Base-by-base conservation (phyloP, 2,113 vertebrate species). In the Ovibos moschatus region DNA sequence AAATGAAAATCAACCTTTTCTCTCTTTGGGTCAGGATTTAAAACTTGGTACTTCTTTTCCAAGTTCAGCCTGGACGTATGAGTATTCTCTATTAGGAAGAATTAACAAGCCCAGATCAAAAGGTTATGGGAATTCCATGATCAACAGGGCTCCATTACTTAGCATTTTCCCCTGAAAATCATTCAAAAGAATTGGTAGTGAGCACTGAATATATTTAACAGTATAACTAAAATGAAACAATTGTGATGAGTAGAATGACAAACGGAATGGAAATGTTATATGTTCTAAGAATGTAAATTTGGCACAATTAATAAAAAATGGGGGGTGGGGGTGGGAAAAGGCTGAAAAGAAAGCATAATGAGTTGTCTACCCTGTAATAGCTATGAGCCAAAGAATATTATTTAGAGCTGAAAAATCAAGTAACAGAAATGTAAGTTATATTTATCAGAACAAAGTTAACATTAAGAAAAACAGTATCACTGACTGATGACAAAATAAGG, bases 1-100 rank as follows among this genome's bases (percentile, higher is more conserved):
- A 89, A 92, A 85, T 89, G 28, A 97, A 97, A 95, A 90, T 96
- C 93, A 97, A 92, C 67, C 71, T 89, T 97, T 97, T 96, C 91
- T 97, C 45, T 96, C 91, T 95, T 92, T 95, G 88, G 62, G 17
- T 92, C 17, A 1, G 74, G 45, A 71, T 92, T 96, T 97, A 94
- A 97, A 97, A 97, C 14, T 87, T 94, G 62, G 74, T 90, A 90
- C 62, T 96, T 97, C 91, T 93, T 95, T 96, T 94, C 67, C 78
- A 96, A 95, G 91, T 95, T 97, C 67, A 94, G 96, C 78, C 87
- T 89, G 40, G 95, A 97, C 13, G 28, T 94, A 94, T 64, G 28
- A 53, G 55, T 87, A 92, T 84, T 96, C 88, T 92, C 93, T 95
- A 90, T 51, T 81, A 85, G 74, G 57, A 95, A 97, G 67, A 97